Evolutionary conservation across 2,797 vertebrate species (phyloP), one percentile per base, ranked within the genome.

Genomic region (Platyrinchus mystaceus): DNA sequence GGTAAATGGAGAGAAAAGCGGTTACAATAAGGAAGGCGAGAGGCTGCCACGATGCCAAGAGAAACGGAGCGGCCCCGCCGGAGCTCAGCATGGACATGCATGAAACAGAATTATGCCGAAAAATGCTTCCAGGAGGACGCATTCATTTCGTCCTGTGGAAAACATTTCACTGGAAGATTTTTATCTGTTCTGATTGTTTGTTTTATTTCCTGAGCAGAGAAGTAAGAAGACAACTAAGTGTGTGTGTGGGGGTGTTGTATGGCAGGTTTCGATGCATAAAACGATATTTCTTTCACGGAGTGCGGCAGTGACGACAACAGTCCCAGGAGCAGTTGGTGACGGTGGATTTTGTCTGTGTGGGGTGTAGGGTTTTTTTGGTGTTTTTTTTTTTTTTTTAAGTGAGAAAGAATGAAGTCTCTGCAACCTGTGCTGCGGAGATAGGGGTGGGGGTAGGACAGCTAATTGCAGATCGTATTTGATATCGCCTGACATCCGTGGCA

Each of bases 231-330:
- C 44, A 74, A 16, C 16, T 2, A 5, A 71, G 41, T 15, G 39
- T 15, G 39, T 15, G 39, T 15, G 12, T 15, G 12, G 8, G 14
- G 18, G 16, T 5, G 4, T 58, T 58, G 17, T 11, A 19, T 14
- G 9, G 13, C 49, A 14, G 49, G 22, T 89, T 90, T 87, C 22
- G 17, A 43, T 55, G 53, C 44, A 20, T 7, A 58, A 79, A 83
- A 16, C 22, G 5, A 0, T 64, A 53, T 83, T 79, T 83, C 46
- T 41, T 68, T 56, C 27, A 20, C 2, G 6, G 6, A 11, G 37
- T 24, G 56, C 7, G 5, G 4, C 18, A 28, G 34, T 2, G 39
- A 53, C 2, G 4, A 47, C 37, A 52, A 2, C 12, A 3, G 27
- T 18, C n/a, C 58, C 32, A 2, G 28, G 37, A 56, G 47, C 6